phyloP scores from a whole-genome alignment of 64 coral and sea anemone genomes.

The Pocillopora damicornis region DNA sequence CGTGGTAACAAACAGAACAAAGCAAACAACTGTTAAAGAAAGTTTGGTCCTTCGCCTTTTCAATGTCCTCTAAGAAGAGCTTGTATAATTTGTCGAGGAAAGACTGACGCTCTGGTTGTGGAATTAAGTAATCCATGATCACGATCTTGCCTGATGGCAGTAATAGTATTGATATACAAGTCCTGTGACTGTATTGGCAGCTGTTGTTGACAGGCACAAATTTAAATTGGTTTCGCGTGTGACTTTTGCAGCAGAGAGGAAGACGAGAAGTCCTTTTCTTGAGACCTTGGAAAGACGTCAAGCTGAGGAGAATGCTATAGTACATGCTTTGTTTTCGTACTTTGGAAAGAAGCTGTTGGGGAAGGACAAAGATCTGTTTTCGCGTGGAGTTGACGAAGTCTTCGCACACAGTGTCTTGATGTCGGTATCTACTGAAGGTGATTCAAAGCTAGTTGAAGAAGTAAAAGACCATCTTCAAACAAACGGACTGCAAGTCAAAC shows the following conservation, averaged over 20 bases:
- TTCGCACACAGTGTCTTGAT: constrained; percentile 90
- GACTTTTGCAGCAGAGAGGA: not conserved
- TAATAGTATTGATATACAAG: too few species aligned
- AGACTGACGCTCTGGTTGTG: too few species aligned
- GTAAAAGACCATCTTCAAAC: constrained; percentile 76
- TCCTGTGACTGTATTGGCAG: too few species aligned
- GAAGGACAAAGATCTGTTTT: constrained; percentile 65
- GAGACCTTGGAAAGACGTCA: constrained; percentile 85
- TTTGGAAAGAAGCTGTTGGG: constrained; percentile 71
- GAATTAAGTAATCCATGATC: too few species aligned
- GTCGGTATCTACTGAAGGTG: constrained; percentile 45
- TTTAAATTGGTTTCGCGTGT: not conserved
- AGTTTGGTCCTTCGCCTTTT: too few species aligned
- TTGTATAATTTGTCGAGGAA: too few species aligned
- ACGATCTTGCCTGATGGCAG: too few species aligned
- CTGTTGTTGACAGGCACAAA: too few species aligned
- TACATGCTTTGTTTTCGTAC: constrained; percentile 65
- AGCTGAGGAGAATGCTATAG: constrained; percentile 83
- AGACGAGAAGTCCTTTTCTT: constrained; percentile 57
- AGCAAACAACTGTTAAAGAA: too few species aligned
- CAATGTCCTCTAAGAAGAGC: too few species aligned
- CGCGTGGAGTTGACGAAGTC: constrained; percentile 57
- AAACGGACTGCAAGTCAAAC: constrained; percentile 68
- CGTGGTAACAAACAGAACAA: too few species aligned
- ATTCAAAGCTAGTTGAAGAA: constrained; percentile 63